Conservation (phyloP, 2,888 invertebrate species). For the Callosobruchus maculatus region DNA sequence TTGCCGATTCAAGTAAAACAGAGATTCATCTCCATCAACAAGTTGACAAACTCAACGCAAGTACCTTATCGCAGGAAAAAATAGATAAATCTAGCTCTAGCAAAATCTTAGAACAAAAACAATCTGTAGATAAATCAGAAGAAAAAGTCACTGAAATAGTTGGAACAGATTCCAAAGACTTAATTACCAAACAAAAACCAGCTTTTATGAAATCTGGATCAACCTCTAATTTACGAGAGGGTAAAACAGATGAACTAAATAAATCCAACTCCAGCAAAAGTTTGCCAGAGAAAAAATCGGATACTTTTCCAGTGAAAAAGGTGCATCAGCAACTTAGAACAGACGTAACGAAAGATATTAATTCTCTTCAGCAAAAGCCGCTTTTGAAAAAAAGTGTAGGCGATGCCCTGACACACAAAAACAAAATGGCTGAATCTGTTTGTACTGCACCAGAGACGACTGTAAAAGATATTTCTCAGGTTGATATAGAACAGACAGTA, state of each 20-base stretch:
- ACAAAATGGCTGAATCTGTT: neutral
- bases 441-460: conserved; percentile 22
- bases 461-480: conserved; percentile 44
- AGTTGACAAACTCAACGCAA: neutral
- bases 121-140: neutral
- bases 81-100: neutral
- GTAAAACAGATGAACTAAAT: neutral
- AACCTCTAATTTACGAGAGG: neutral
- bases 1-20: neutral
- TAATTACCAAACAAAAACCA: conserved; percentile 3
- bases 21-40: neutral
- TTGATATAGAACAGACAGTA: conserved; percentile 54
- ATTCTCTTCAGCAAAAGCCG: neutral
- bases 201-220: neutral
- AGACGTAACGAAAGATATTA: neutral
- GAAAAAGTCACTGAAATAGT: neutral
- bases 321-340: neutral
- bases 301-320: neutral
- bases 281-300: neutral
- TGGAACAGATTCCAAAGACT: neutral
- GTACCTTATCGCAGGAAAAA: neutral
- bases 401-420: neutral
- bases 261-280: neutral
- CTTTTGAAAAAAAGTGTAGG: neutral
- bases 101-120: neutral